A percentile compares a stretch with the other conserved stretches of the same genome.
These are phyloP conservation scores for Cephus pulcher DNA, from an alignment of 2,888 invertebrate species.

Conservation along the genomic window DNA sequence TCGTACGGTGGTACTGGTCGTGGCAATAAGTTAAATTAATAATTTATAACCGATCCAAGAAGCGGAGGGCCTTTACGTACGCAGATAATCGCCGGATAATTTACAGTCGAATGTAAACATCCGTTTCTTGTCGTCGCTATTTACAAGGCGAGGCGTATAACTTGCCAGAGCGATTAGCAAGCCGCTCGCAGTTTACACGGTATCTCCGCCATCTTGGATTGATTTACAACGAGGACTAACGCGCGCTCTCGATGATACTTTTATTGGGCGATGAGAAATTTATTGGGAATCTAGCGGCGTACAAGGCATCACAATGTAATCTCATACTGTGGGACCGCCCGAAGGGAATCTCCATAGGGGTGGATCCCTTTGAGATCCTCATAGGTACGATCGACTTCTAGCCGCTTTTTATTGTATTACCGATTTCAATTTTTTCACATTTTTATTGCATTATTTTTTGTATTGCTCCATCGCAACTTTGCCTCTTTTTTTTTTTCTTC, in stretches of 20 bases:
- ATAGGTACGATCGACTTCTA: constrained; percentile 1
- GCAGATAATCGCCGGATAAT: constrained; percentile 48
- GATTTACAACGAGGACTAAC: constrained; percentile 54
- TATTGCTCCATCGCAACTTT: background rate
- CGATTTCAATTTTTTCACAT: constrained; percentile 2
- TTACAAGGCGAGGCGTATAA: constrained; percentile 51
- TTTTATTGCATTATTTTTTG: background rate
- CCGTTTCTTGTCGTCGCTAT: constrained; percentile 43
- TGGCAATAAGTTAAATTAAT: constrained; percentile 48
- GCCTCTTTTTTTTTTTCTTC: too few relatives aligned
- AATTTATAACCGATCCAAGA: constrained; percentile 48
- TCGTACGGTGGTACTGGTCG: constrained; percentile 15
- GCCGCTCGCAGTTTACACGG: constrained; percentile 39
- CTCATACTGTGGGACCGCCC: constrained; percentile 26
- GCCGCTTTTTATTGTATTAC: constrained; percentile 12
- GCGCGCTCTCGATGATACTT: constrained; percentile 46
- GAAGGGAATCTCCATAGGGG: background rate
- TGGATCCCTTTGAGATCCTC: background rate
- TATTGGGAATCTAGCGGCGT: constrained; percentile 47
- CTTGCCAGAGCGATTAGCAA: constrained; percentile 51
- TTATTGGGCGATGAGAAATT: constrained; percentile 53
- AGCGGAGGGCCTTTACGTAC: constrained; percentile 26
- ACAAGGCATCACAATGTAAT: constrained; percentile 52
- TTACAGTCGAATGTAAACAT: constrained; percentile 55
- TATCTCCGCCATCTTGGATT: constrained; percentile 56